Conservation (phyloP, 2,888 invertebrate genomes). For the Spatulosminthurus flaviceps region DNA sequence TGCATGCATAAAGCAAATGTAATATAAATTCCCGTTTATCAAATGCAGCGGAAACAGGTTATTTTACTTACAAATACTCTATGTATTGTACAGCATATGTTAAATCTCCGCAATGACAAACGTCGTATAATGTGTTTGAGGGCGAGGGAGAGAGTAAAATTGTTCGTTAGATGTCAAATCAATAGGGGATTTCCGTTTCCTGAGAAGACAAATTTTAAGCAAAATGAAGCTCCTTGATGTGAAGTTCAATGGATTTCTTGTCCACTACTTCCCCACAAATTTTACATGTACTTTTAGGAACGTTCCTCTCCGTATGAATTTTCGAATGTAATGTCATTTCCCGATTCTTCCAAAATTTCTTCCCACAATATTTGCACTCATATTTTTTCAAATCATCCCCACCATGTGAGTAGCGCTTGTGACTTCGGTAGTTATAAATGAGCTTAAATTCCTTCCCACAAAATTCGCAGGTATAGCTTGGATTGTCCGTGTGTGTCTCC, state of each 20-base stretch:
- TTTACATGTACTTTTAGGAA: neutral
- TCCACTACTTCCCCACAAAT: conserved; percentile 16
- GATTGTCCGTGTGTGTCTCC: conserved; percentile 13
- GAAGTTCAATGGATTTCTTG: neutral
- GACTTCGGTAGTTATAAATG: conserved; percentile 24
- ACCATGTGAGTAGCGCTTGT: conserved; percentile 11
- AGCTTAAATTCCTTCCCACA: conserved; percentile 25
- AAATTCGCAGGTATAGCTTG: conserved; percentile 2
- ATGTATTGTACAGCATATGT: too few species aligned
- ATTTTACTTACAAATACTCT: too few species aligned
- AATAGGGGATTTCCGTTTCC: too few species aligned
- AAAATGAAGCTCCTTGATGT: neutral
- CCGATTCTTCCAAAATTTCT: conserved; percentile 10
- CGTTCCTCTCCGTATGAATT: neutral
- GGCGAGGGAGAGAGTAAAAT: too few species aligned
- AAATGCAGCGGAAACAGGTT: too few species aligned
- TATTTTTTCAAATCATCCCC: conserved; percentile 2
- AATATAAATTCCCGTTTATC: too few species aligned
- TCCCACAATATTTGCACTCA: neutral
- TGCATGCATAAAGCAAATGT: too few species aligned
- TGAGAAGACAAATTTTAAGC: too few species aligned
- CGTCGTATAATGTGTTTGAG: too few species aligned
- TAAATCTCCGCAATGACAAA: too few species aligned
- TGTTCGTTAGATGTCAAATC: too few species aligned
- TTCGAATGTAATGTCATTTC: neutral